Conservation (phyloP, 2,888 invertebrate genomes). For the Philopedon plagiatum region DNA sequence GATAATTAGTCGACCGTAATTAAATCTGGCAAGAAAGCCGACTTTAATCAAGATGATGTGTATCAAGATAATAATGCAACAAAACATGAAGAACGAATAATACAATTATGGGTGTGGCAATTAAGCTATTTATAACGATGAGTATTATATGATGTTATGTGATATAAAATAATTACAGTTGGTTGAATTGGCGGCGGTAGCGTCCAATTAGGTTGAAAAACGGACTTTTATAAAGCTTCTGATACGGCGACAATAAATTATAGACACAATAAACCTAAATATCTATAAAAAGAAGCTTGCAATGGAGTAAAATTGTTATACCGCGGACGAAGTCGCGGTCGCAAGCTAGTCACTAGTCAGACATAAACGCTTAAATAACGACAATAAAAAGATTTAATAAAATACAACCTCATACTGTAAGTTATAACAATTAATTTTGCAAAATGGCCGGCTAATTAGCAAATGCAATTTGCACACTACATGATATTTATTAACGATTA, state of each 20-base stretch:
- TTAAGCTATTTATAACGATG: neutral
- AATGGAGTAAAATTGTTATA: too few relatives aligned
- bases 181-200: too few relatives aligned
- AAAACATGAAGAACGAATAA: neutral
- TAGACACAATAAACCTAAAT: too few relatives aligned
- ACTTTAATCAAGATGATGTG: conserved; percentile 31
- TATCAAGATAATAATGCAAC: neutral
- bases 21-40: conserved; percentile 29
- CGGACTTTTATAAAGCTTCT: too few relatives aligned
- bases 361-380: neutral
- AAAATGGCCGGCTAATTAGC: conserved; percentile 27
- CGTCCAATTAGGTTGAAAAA: too few relatives aligned
- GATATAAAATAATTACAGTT: too few relatives aligned
- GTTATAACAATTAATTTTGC: conserved; percentile 9
- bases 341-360: too few relatives aligned
- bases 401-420: neutral
- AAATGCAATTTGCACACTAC: conserved; percentile 29
- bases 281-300: too few relatives aligned
- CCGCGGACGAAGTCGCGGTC: too few relatives aligned
- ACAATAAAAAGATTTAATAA: neutral
- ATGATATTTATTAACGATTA: conserved; percentile 35
- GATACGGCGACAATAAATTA: too few relatives aligned
- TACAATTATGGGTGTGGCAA: neutral
- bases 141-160: neutral
- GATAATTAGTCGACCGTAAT: conserved; percentile 38